Evolutionary conservation across 2,888 invertebrate species (phyloP).

Genomic region (Nasonia oneida): DNA sequence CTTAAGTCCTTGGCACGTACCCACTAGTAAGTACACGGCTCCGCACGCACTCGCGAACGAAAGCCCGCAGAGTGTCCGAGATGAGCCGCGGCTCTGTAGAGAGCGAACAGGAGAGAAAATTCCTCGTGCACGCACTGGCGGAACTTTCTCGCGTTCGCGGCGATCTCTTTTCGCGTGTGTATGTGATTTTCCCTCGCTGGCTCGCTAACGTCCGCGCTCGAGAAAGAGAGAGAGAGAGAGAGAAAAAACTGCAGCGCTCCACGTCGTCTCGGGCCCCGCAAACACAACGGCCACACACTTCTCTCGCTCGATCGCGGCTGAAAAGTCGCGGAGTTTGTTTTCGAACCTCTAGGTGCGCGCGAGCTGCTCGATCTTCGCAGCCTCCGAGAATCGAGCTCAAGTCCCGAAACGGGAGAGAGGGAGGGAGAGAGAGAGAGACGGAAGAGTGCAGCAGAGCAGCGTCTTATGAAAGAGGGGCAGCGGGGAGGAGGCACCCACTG

Average conservation of each 20-base stretch:
- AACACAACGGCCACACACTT: background rate
- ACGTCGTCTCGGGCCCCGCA: conserved; percentile 21
- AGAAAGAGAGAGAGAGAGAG: background rate
- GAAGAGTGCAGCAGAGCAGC: conserved; percentile 74
- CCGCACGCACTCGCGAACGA: background rate
- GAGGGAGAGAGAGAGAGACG: conserved; percentile 73
- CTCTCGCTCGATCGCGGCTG: too few species aligned
- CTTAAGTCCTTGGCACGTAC: too few species aligned
- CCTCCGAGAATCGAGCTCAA: background rate
- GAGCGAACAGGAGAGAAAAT: background rate
- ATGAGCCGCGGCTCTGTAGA: background rate
- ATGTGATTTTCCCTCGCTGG: background rate
- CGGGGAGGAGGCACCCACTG: conserved; percentile 77
- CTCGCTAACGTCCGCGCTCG: background rate
- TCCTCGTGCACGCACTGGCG: conserved; percentile 5
- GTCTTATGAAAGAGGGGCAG: conserved; percentile 69
- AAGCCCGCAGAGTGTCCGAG: background rate
- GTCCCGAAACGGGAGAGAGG: background rate
- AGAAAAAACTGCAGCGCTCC: conserved; percentile 11
- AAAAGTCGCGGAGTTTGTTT: too few species aligned
- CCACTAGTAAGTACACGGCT: background rate
- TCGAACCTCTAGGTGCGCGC: too few species aligned
- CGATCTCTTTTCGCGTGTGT: background rate
- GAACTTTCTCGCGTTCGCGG: background rate
- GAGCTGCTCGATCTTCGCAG: background rate